Evolutionary conservation across 1,140 invertebrate species (phyloP).

Genomic region (Drosophila nigromelanica): DNA sequence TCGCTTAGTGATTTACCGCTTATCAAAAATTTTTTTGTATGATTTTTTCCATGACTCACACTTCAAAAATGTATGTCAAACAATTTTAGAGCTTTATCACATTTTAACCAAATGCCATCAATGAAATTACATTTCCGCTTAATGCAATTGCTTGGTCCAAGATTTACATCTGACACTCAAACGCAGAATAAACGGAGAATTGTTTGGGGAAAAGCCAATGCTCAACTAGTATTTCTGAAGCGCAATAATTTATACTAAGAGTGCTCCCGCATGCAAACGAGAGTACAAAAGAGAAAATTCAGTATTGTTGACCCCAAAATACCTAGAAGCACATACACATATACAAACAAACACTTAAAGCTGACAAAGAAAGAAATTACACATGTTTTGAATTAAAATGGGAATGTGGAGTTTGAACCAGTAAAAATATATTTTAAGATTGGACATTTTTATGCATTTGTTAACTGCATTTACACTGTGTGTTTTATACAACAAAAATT

Average conservation of each 20-base stretch:
- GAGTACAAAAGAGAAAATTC: conserved; percentile 57
- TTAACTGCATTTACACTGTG: not conserved
- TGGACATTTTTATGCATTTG: not conserved
- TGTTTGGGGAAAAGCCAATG: not conserved
- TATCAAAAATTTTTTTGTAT: conserved; percentile 36
- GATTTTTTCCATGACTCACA: conserved; percentile 46
- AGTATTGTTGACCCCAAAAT: conserved; percentile 60
- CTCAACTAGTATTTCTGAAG: conserved; percentile 19
- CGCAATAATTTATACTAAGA: conserved; percentile 38
- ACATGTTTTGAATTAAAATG: conserved; percentile 1
- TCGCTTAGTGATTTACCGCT: conserved; percentile 51
- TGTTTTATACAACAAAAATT: not conserved
- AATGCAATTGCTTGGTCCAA: not conserved
- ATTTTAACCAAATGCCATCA: not conserved
- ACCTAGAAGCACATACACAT: conserved; percentile 24
- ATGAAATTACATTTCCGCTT: not conserved
- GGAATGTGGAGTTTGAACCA: conserved; percentile 29
- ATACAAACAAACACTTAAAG: conserved; percentile 9
- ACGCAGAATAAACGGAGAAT: conserved; percentile 14
- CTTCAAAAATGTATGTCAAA: conserved; percentile 15
- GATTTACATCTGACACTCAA: conserved; percentile 4
- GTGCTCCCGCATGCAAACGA: conserved; percentile 39
- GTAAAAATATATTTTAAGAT: conserved; percentile 2
- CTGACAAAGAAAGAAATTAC: conserved; percentile 33
- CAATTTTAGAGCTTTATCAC: not conserved